Conservation (phyloP, 2,888 invertebrate genomes). For the Piscicola geometra region DNA sequence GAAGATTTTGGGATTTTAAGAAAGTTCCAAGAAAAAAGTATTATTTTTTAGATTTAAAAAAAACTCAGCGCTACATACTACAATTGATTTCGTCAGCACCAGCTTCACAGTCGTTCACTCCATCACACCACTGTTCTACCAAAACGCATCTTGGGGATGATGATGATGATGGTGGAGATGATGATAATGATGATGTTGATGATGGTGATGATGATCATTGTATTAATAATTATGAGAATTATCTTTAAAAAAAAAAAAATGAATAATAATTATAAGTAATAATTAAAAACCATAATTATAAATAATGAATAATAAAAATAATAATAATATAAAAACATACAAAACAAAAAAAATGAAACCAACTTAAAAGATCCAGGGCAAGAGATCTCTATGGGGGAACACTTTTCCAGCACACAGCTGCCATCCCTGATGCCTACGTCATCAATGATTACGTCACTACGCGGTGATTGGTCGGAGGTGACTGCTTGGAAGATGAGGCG, state of each 20-base stretch:
- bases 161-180: too few relatives aligned
- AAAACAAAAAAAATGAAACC: too few relatives aligned
- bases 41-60: background rate
- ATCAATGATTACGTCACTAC: background rate
- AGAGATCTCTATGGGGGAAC: background rate
- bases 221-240: too few relatives aligned
- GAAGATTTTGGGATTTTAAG: too few relatives aligned
- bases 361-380: background rate
- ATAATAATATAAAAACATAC: too few relatives aligned
- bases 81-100: background rate
- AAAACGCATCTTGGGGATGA: background rate
- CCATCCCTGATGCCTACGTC: background rate
- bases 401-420: background rate
- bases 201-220: too few relatives aligned
- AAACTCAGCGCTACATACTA: background rate
- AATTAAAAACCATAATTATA: background rate
- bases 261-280: background rate
- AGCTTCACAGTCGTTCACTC: background rate
- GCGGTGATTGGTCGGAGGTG: background rate
- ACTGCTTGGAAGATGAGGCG: background rate
- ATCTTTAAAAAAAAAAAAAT: too few relatives aligned
- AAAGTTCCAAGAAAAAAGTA: background rate
- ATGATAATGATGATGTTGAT: too few relatives aligned
- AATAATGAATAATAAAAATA: too few relatives aligned
- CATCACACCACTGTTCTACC: background rate